phyloP scores from a whole-genome alignment of 2,888 invertebrate species.

The Abrostola tripartita region DNA sequence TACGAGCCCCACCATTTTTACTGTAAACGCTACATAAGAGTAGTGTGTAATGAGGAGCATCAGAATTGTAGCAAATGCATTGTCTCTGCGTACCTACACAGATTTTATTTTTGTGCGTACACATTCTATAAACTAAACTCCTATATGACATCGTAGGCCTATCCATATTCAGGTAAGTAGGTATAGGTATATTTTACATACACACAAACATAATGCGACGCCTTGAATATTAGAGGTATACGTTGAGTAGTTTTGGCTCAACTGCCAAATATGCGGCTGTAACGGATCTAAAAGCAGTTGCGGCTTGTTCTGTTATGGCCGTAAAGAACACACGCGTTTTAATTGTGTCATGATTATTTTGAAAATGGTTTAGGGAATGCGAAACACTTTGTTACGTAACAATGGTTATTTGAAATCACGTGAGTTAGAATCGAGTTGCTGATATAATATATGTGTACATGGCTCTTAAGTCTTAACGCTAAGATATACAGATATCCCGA shows the following conservation, averaged over 20 bases:
- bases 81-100: too few relatives aligned
- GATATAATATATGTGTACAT: neutral
- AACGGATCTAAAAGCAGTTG: constrained; percentile 39
- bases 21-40: too few relatives aligned
- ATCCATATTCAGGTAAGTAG: too few relatives aligned
- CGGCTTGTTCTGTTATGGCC: constrained; percentile 26
- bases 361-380: constrained; percentile 15
- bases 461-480: too few relatives aligned
- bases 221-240: constrained; percentile 24
- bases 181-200: neutral
- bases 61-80: too few relatives aligned
- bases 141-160: too few relatives aligned
- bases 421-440: neutral
- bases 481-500: too few relatives aligned
- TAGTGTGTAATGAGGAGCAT: too few relatives aligned
- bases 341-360: constrained; percentile 48
- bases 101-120: too few relatives aligned
- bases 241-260: constrained; percentile 33
- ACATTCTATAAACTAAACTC: too few relatives aligned
- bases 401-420: constrained; percentile 1
- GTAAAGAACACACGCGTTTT: constrained; percentile 16
- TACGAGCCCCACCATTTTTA: too few relatives aligned
- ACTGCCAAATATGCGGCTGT: constrained; percentile 45
- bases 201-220: constrained; percentile 14
- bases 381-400: neutral